A percentile compares a stretch with the other conserved stretches of the same genome.
Conservation (phyloP, 2,888 invertebrate genomes). For the Tetanocera ferruginea region DNA sequence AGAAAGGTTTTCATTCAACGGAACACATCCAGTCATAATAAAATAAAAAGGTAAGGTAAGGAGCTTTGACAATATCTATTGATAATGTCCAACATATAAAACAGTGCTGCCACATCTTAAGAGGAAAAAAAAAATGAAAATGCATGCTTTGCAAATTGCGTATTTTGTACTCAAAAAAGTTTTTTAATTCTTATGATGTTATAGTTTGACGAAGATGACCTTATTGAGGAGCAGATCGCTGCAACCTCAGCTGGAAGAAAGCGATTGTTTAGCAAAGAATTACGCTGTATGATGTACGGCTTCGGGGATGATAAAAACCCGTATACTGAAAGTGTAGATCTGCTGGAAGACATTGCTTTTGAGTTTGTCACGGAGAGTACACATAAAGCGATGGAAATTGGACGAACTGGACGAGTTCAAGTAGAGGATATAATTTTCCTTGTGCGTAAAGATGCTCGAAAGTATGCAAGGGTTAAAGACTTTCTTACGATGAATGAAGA, state of each 20-base stretch:
- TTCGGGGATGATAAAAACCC: slow-evolving; percentile 99
- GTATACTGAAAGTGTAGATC: slow-evolving; percentile 97
- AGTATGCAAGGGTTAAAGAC: slow-evolving; percentile 98
- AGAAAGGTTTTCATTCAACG: too few species aligned
- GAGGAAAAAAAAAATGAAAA: too few species aligned
- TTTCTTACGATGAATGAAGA: slow-evolving; percentile 98
- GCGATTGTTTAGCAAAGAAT: slow-evolving; percentile 89
- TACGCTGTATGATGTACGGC: slow-evolving; percentile 99
- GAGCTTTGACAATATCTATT: too few species aligned
- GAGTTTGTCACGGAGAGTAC: slow-evolving; percentile 97
- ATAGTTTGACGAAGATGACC: slow-evolving; percentile 74
- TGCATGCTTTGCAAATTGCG: too few species aligned
- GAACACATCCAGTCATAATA: too few species aligned
- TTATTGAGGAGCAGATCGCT: slow-evolving; percentile 78
- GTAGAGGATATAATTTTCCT: slow-evolving; percentile 98
- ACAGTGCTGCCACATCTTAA: too few species aligned
- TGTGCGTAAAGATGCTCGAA: slow-evolving; percentile 95
- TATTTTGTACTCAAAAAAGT: too few species aligned
- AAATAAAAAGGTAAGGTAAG: too few species aligned
- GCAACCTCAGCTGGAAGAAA: slow-evolving; percentile 81
- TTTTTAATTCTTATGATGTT: too few species aligned
- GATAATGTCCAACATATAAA: too few species aligned
- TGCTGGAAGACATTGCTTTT: slow-evolving; percentile 96
- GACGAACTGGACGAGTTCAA: slow-evolving; percentile 94
- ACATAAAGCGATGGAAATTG: slow-evolving; percentile 96